Percentiles rank a stretch among this genome's conserved stretches.
Evolutionary conservation across 2,113 vertebrate species (phyloP).

Genomic region (Pithys albifrons): DNA sequence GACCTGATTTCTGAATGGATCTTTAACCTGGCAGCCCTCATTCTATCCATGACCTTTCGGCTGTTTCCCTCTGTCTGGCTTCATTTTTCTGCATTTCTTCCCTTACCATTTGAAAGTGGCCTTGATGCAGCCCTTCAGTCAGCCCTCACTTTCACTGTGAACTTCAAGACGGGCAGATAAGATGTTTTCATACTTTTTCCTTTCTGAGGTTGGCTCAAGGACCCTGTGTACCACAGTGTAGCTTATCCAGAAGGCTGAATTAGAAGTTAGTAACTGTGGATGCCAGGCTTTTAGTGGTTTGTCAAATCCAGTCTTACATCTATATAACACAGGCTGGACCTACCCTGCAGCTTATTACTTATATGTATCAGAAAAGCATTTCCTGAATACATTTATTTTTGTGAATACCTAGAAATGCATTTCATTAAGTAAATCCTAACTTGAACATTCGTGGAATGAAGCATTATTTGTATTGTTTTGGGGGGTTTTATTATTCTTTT

Average conservation of each 20-base stretch:
- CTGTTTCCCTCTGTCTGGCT: neutral
- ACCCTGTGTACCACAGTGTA: neutral
- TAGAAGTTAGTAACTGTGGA: neutral
- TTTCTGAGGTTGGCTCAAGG: neutral
- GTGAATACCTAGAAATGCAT: neutral
- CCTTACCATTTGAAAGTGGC: neutral
- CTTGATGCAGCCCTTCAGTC: neutral
- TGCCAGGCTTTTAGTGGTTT: neutral
- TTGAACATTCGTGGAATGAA: neutral
- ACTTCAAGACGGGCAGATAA: neutral
- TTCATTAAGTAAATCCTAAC: neutral
- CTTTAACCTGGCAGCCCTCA: neutral
- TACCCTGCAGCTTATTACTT: neutral
- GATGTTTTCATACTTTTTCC: neutral
- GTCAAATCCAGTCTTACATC: neutral
- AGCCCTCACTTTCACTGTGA: neutral
- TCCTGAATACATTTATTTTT: neutral
- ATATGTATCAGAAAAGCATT: neutral
- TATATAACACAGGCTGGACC: neutral
- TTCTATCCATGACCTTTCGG: neutral
- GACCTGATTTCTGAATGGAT: neutral
- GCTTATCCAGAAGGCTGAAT: neutral
- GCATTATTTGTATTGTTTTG: neutral
- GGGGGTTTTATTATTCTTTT: fast-evolving
- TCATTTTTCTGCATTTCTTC: neutral